phyloP scores from a whole-genome alignment of 2,113 vertebrate species.

The Prunella himalayana region DNA sequence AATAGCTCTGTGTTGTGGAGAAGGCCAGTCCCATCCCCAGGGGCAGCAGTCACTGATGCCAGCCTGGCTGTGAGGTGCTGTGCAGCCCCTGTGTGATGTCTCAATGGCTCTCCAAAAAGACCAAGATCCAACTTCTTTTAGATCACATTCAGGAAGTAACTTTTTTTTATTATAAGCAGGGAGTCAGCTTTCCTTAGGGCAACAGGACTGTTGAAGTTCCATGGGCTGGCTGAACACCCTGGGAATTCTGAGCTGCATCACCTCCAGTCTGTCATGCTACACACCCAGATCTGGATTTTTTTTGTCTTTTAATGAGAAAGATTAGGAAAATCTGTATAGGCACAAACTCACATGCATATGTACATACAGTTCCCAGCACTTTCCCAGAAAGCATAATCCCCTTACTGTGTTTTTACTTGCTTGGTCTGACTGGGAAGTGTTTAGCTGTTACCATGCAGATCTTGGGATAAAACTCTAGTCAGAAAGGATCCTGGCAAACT shows the following conservation, averaged over 20 bases:
- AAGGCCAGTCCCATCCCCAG: not conserved
- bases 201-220: not conserved
- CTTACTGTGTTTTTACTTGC: not conserved
- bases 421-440: not conserved
- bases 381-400: not conserved
- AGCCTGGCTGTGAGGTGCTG: not conserved
- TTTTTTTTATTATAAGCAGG: not conserved
- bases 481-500: conserved; percentile 20
- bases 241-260: not conserved
- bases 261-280: not conserved
- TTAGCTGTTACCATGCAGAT: not conserved
- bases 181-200: not conserved
- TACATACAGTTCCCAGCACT: not conserved
- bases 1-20: not conserved
- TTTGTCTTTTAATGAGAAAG: not conserved
- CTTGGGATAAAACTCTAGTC: not conserved
- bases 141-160: not conserved
- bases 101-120: not conserved
- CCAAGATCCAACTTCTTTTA: not conserved
- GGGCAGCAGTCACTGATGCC: not conserved
- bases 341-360: not conserved
- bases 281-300: not conserved
- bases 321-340: not conserved
- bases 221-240: not conserved
- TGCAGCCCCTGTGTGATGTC: not conserved